phyloP scores from a whole-genome alignment of 2,888 invertebrate species.

The Corbicula japonica region DNA sequence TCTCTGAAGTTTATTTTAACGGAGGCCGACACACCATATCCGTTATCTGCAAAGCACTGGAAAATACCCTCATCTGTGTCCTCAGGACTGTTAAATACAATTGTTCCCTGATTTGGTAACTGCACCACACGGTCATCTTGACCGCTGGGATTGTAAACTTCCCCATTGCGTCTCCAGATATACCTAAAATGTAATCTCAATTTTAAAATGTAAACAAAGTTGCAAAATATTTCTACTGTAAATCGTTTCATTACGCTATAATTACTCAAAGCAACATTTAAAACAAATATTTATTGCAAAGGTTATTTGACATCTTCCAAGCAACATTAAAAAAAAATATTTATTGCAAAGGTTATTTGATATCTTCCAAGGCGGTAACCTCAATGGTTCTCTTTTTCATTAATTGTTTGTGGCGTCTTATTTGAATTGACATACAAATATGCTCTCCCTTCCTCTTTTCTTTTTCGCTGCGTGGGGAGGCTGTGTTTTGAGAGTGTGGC shows the following conservation, averaged over 20 bases:
- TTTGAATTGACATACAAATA: too few relatives aligned
- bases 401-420: too few relatives aligned
- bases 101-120: slow-evolving; percentile 95
- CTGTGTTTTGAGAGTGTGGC: too few relatives aligned
- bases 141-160: slow-evolving; percentile 96
- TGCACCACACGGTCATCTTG: slow-evolving; percentile 98
- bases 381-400: too few relatives aligned
- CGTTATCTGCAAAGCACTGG: slow-evolving; percentile 97
- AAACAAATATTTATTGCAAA: background rate
- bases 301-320: too few relatives aligned
- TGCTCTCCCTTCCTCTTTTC: too few relatives aligned
- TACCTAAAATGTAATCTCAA: slow-evolving; percentile 83
- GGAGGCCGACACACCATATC: slow-evolving; percentile 97
- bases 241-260: background rate
- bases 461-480: too few relatives aligned
- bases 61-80: slow-evolving; percentile 98
- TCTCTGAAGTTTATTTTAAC: slow-evolving; percentile 85
- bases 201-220: background rate
- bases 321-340: too few relatives aligned
- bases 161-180: slow-evolving; percentile 98
- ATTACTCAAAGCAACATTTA: background rate
- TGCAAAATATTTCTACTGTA: background rate
- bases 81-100: slow-evolving; percentile 95
- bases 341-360: too few relatives aligned
- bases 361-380: too few relatives aligned